These are phyloP conservation scores for Scaeva pyrastri DNA, from an alignment of 2,888 invertebrate species.

Conservation along the genomic window DNA sequence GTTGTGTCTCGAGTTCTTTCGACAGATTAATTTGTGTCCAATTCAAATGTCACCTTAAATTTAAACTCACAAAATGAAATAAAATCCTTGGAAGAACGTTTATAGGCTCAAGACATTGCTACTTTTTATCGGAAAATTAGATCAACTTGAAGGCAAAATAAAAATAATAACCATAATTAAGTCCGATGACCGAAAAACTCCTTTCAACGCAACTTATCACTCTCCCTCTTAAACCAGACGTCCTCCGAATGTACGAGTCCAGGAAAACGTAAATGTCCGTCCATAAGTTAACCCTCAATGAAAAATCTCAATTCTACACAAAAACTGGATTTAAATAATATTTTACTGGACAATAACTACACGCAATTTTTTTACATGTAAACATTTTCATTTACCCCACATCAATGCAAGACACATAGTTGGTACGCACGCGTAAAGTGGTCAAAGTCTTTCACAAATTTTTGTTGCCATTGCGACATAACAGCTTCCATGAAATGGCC, in stretches of 20 bases:
- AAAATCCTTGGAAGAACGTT: neutral
- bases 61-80: neutral
- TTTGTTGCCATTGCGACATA: slow-evolving; percentile 55
- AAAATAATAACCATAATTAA: slow-evolving; percentile 21
- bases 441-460: slow-evolving; percentile 38
- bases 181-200: slow-evolving; percentile 7
- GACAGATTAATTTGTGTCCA: neutral
- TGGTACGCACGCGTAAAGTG: slow-evolving; percentile 11
- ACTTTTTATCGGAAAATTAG: slow-evolving; percentile 18
- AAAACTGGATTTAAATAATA: slow-evolving; percentile 23
- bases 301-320: neutral
- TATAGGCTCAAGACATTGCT: slow-evolving; percentile 22
- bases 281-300: slow-evolving; percentile 41
- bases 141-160: slow-evolving; percentile 19
- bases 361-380: slow-evolving; percentile 21
- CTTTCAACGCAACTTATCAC: slow-evolving; percentile 38
- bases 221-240: slow-evolving; percentile 1
- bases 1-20: neutral
- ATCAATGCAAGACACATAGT: neutral
- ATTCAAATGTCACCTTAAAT: neutral
- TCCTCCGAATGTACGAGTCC: slow-evolving; percentile 41
- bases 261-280: slow-evolving; percentile 44
- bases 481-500: slow-evolving; percentile 38
- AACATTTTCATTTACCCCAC: neutral
- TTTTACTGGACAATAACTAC: slow-evolving; percentile 18